phyloP scores from a whole-genome alignment of 2,113 vertebrate genomes.

The Malurus alboscapulatus region DNA sequence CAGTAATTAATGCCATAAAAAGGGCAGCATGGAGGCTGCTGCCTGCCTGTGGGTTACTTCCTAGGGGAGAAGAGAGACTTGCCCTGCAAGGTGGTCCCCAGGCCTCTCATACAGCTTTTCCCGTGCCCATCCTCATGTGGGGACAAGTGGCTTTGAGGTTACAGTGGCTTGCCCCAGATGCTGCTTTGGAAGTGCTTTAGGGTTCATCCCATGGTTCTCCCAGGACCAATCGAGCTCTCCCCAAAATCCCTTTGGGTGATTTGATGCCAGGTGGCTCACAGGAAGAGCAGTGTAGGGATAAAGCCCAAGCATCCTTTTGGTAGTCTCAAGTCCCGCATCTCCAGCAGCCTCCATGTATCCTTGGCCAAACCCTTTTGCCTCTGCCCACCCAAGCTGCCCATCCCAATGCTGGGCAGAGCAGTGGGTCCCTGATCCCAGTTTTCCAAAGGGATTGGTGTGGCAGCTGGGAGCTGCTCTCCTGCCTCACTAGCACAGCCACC shows the following conservation, averaged over 20 bases:
- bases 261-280: neutral
- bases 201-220: neutral
- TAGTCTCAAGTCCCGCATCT: neutral
- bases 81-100: neutral
- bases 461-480: neutral
- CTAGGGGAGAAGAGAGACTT: neutral
- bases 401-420: neutral
- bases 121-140: rapidly evolving
- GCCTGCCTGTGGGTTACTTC: neutral
- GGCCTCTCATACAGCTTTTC: neutral
- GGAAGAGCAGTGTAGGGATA: neutral
- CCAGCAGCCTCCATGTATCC: neutral
- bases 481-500: rapidly evolving
- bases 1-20: neutral
- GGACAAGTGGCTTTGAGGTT: neutral
- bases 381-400: neutral
- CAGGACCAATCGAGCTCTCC: rapidly evolving
- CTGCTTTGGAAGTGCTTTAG: neutral
- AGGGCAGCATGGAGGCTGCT: neutral
- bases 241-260: neutral
- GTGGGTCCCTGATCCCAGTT: rapidly evolving
- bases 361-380: neutral
- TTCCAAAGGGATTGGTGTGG: neutral
- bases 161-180: neutral
- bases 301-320: neutral